phyloP scores from a whole-genome alignment of 1,140 invertebrate genomes.

The Cataglyphis hispanica region DNA sequence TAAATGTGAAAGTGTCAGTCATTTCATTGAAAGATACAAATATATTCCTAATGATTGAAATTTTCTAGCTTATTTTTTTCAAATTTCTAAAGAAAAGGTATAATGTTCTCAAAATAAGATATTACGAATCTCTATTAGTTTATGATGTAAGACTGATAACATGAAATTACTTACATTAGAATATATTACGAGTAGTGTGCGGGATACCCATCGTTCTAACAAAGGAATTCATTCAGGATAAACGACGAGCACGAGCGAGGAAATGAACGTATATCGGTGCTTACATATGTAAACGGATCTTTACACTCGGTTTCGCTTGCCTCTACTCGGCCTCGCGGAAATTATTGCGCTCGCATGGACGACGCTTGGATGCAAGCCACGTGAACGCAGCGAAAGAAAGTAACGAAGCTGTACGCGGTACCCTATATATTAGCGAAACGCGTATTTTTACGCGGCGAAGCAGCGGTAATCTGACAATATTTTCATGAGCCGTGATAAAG shows the following conservation, averaged over 20 bases:
- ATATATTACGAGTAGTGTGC: neutral
- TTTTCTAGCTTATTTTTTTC: no score
- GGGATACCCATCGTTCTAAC: neutral
- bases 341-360: constrained; percentile 16
- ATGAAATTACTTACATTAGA: neutral
- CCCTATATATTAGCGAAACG: neutral
- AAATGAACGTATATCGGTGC: neutral
- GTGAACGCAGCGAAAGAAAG: constrained; percentile 17
- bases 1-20: no score
- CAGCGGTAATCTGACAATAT: constrained; percentile 16
- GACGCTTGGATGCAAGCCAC: neutral
- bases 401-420: constrained; percentile 1
- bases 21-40: no score
- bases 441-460: neutral
- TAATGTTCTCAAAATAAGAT: no score
- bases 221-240: neutral
- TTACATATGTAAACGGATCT: neutral
- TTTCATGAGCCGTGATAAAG: constrained; percentile 18
- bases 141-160: neutral
- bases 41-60: no score
- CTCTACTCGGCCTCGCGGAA: constrained; percentile 2
- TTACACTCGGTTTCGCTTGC: neutral
- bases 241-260: neutral
- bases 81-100: no score
- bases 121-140: no score